Evolutionary conservation across 2,113 vertebrate genomes (phyloP).

Genomic region (Meles meles): DNA sequence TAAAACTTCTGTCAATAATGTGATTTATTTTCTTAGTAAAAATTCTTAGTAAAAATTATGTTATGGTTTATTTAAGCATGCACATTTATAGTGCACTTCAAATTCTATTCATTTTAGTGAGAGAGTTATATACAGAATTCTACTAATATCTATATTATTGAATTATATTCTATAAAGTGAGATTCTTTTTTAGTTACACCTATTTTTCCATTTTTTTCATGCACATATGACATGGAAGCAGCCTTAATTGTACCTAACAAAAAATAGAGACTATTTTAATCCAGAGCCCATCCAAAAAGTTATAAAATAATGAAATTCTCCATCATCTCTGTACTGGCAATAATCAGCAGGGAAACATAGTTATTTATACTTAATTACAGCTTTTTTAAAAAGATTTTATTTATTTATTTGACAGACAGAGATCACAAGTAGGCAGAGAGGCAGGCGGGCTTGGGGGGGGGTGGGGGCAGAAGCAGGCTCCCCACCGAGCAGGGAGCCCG

Average conservation of each 20-base stretch:
- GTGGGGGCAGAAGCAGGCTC: too few relatives aligned
- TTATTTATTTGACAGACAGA: too few relatives aligned
- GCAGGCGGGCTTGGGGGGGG: too few relatives aligned
- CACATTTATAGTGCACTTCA: neutral
- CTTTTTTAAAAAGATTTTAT: neutral
- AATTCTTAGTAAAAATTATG: neutral
- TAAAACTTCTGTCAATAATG: neutral
- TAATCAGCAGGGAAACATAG: neutral
- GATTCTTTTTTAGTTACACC: neutral
- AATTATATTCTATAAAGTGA: neutral
- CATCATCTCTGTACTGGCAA: neutral
- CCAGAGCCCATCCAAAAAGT: neutral
- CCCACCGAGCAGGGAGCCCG: too few relatives aligned
- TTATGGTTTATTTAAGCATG: neutral
- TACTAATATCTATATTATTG: neutral
- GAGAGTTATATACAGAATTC: neutral
- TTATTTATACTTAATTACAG: constrained; percentile 1
- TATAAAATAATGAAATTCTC: neutral
- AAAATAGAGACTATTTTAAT: neutral
- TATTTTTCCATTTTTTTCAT: neutral
- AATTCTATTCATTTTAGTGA: neutral
- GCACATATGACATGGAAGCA: neutral
- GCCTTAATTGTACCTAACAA: neutral
- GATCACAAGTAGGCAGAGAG: neutral
- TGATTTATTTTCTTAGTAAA: neutral